Conservation (phyloP, 2,797 vertebrate species). For the Hybognathus amarus region DNA sequence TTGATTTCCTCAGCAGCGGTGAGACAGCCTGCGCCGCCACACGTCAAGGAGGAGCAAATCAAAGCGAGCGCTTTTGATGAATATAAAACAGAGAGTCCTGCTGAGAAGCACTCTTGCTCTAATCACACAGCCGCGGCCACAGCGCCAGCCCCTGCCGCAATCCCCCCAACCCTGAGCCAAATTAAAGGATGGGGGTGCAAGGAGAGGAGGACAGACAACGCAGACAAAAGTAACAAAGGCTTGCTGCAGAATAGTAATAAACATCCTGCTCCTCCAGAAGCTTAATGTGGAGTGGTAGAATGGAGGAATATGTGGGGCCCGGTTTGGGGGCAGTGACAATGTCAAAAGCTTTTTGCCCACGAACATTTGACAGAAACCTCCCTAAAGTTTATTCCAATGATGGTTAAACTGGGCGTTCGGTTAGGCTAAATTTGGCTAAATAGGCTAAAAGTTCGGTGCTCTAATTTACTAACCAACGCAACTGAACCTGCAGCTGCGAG, state of each 20-base stretch:
- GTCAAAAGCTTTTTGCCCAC: slow-evolving; percentile 57
- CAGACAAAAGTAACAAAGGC: slow-evolving; percentile 81
- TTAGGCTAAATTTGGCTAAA: too few relatives aligned
- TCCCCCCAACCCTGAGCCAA: slow-evolving; percentile 65
- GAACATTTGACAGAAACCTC: not conserved
- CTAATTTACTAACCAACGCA: too few relatives aligned
- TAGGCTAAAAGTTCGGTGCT: too few relatives aligned
- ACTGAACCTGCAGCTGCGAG: too few relatives aligned
- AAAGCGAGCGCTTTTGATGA: slow-evolving; percentile 88
- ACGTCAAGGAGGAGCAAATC: slow-evolving; percentile 85
- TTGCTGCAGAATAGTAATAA: slow-evolving; percentile 82
- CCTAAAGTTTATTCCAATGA: not conserved
- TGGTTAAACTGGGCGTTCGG: too few relatives aligned
- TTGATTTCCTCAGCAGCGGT: slow-evolving; percentile 78
- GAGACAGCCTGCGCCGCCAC: slow-evolving; percentile 78
- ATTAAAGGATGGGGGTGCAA: slow-evolving; percentile 77
- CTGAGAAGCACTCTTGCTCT: slow-evolving; percentile 82
- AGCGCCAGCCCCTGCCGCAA: slow-evolving; percentile 48
- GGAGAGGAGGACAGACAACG: slow-evolving; percentile 67
- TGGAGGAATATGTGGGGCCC: slow-evolving; percentile 47
- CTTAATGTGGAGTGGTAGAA: slow-evolving; percentile 54
- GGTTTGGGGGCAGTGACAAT: slow-evolving; percentile 50
- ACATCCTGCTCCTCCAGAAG: slow-evolving; percentile 78
- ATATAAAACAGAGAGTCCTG: slow-evolving; percentile 86
- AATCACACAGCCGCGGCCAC: slow-evolving; percentile 81